Evolutionary conservation across 2,113 vertebrate species (phyloP).

Genomic region (Hippolais icterina): DNA sequence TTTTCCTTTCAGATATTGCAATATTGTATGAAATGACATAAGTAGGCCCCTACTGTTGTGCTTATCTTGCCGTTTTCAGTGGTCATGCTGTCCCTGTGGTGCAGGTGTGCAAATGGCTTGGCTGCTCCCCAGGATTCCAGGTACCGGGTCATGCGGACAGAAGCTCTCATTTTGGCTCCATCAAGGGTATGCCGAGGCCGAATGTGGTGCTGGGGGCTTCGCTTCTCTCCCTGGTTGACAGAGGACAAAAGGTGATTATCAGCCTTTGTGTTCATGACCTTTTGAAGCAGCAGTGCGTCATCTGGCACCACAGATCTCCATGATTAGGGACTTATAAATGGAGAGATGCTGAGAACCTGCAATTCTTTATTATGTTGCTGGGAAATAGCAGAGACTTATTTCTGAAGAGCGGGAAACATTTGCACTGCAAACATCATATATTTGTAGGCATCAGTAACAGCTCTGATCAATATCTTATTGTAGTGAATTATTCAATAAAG

Average conservation of each 20-base stretch:
- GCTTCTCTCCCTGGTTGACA: slow-evolving; percentile 81
- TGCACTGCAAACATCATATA: background rate
- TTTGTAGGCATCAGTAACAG: background rate
- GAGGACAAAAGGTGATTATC: background rate
- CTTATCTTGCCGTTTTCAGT: slow-evolving; percentile 98
- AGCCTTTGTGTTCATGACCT: background rate
- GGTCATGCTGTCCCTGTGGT: slow-evolving; percentile 98
- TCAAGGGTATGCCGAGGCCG: slow-evolving; percentile 83
- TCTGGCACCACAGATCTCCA: background rate
- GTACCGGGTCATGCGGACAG: slow-evolving; percentile 96
- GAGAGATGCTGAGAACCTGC: background rate
- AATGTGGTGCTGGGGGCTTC: slow-evolving; percentile 90
- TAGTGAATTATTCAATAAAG: slow-evolving; percentile 1
- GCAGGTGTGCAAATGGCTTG: slow-evolving; percentile 95
- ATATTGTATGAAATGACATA: background rate
- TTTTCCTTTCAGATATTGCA: background rate
- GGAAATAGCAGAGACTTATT: slow-evolving; percentile 34
- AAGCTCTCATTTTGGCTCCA: slow-evolving; percentile 95
- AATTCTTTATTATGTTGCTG: background rate
- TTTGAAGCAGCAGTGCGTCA: background rate
- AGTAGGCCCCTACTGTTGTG: slow-evolving; percentile 83
- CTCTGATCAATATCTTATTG: background rate
- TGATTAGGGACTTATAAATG: background rate
- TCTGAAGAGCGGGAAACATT: slow-evolving; percentile 15
- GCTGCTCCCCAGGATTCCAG: slow-evolving; percentile 98